These are phyloP conservation scores for Neocrepidodera transversa DNA, from an alignment of 2,888 invertebrate species.

Conservation along the genomic window DNA sequence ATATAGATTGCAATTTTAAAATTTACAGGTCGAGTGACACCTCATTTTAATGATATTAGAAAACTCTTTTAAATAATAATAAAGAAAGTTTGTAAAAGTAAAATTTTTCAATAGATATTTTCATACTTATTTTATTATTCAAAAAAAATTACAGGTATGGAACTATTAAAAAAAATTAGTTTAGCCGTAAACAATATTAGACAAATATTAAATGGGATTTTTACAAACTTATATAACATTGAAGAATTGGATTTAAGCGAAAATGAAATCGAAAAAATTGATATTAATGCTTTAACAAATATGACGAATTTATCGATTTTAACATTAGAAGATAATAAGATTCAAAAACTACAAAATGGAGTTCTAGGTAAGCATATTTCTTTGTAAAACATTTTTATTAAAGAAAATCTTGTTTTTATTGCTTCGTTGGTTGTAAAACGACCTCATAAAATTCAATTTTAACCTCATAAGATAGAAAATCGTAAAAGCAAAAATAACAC, in stretches of 20 bases:
- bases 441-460: too few species aligned
- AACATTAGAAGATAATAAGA: not conserved
- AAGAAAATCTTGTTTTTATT: too few species aligned
- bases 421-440: too few species aligned
- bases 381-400: not conserved
- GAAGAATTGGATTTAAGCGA: slow-evolving; percentile 14
- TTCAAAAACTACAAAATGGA: slow-evolving; percentile 6
- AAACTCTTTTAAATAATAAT: too few species aligned
- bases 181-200: slow-evolving; percentile 10
- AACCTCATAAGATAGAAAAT: too few species aligned
- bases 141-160: not conserved
- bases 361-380: slow-evolving; percentile 14
- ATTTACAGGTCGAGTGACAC: too few species aligned
- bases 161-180: slow-evolving; percentile 1
- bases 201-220: slow-evolving; percentile 1
- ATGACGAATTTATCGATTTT: not conserved
- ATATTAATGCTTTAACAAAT: not conserved
- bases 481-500: too few species aligned
- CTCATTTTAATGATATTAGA: too few species aligned
- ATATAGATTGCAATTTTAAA: too few species aligned
- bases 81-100: too few species aligned
- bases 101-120: too few species aligned
- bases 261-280: slow-evolving; percentile 16
- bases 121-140: too few species aligned
- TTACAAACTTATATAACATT: slow-evolving; percentile 17